A percentile compares a stretch with the other conserved stretches of the same genome.
These are phyloP conservation scores for Contarinia nasturtii DNA, from an alignment of 1,140 invertebrate species.

Conservation along the genomic window DNA sequence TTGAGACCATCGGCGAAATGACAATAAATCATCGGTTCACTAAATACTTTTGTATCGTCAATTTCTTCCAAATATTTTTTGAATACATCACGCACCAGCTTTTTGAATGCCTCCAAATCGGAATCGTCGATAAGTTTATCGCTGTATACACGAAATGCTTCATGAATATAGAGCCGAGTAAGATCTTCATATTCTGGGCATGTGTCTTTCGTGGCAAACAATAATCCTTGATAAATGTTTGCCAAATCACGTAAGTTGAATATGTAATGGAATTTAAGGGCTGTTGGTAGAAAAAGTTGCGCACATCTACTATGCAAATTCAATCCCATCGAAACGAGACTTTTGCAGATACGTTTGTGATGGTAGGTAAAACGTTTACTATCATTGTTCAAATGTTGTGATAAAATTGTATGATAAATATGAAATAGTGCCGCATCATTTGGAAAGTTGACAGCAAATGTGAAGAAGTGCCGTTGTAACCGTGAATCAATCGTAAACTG, in stretches of 20 bases:
- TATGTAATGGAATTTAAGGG: slow-evolving; percentile 86
- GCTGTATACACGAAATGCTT: slow-evolving; percentile 71
- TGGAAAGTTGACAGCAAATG: slow-evolving; percentile 75
- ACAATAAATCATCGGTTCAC: slow-evolving; percentile 63
- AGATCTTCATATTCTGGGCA: slow-evolving; percentile 47
- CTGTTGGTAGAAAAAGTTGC: slow-evolving; percentile 68
- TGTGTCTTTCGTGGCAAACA: slow-evolving; percentile 69
- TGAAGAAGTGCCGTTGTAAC: slow-evolving; percentile 78
- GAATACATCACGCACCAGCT: slow-evolving; percentile 52
- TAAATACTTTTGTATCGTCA: slow-evolving; percentile 39
- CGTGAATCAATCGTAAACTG: slow-evolving; percentile 84
- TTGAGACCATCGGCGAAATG: slow-evolving; percentile 83
- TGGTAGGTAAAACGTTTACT: slow-evolving; percentile 38
- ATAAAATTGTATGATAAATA: slow-evolving; percentile 68
- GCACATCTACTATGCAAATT: slow-evolving; percentile 58
- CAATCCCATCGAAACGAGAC: slow-evolving; percentile 51
- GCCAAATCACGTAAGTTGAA: slow-evolving; percentile 86
- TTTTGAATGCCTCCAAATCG: slow-evolving; percentile 56
- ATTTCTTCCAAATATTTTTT: slow-evolving; percentile 69
- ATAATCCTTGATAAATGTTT: slow-evolving; percentile 76
- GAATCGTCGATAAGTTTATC: slow-evolving; percentile 69
- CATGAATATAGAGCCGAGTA: slow-evolving; percentile 73
- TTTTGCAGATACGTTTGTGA: slow-evolving; percentile 36
- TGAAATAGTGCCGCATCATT: slow-evolving; percentile 55
- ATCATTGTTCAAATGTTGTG: slow-evolving; percentile 51